Base-by-base conservation (phyloP, 2,113 vertebrate genomes). In the Deroptyus accipitrinus region DNA sequence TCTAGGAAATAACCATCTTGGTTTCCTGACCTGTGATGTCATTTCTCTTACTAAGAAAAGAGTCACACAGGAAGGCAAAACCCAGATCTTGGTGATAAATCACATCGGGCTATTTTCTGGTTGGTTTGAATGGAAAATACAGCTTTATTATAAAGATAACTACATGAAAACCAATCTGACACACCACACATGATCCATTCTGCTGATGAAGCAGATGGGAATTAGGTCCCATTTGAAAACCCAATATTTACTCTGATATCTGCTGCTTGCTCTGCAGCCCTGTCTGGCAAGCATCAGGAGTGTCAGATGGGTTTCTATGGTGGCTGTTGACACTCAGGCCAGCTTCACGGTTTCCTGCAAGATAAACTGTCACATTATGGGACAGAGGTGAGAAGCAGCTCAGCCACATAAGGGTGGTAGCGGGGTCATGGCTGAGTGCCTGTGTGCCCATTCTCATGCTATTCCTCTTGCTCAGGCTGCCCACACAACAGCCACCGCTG, bases 241-340 rank as follows among this genome's bases (percentile, higher is more conserved):
- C n/a, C 72, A 96, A 59, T 93, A 90, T 96, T 96, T 83, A 37
- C 95, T 92, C 46, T 70, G 74, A 9, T 94, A 37, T 14, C 84
- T 77, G 72, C 76, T 67, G 85, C 85, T 85, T 51, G 79, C 68
- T 61, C 63, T 67, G 48, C 77, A 28, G 67, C 2, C 11, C 74
- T 89, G 86, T 10, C 75, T 76, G 88, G 52, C 54, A 28, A n/a
- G 67, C 80, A n/a, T 17, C 35, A 20, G 67, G 52, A 75, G 37
- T 0, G n/a, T 25, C 30, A 24, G 46, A 1, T 3, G 61, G 41
- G 90, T 95, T 96, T 94, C 91, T 35, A 19, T 55, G 85, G 92
- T 55, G 94, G 63, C 46, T 83, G 10, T 85, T 92, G 90, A 95
- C 73, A 77, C 39, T 44, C 6, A 0, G 57, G 57, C 57, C 96